Evolutionary conservation across 2,797 vertebrate genomes (phyloP), one percentile per base, ranked within the genome.

Genomic region (Phrynocephalus forsythii): DNA sequence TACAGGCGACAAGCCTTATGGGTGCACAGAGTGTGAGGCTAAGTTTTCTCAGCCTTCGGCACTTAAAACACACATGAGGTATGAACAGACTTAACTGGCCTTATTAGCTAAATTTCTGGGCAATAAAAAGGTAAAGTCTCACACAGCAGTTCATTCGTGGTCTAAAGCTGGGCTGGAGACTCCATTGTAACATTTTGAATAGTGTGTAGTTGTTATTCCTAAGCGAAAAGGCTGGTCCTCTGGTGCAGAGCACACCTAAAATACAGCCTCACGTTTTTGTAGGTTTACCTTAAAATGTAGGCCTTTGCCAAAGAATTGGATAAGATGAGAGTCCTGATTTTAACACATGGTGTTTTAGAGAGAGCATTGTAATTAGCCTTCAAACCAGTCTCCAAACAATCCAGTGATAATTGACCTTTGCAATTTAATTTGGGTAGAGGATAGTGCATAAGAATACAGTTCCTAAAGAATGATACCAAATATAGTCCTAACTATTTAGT

Each of bases 51-150:
- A 99, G 96, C 99, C 98, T 9, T 99, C 99, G 0, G 98, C 99
- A 0, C 98, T 99, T 79, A 99, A 99, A 92, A 99, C 98, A 38
- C 99, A 99, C 95, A 97, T 97, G 96, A 98, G 99, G 99, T 99
- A 97, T 7, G 92, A 72, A 87, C 69, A 1, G 79, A 79, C 48
- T 87, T 22, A 20, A 79, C 50, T 88, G 3, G 33, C 90, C 91
- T 92, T 91, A 56, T 86, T 86, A 90, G 91, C 60, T 88, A 82
- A 81, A 88, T 88, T 88, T 89, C 88, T 87, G 87, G 91, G 89
- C 87, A 89, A 91, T 10, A 60, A 89, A 91, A 82, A 90, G 83
- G 68, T 67, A 48, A 84, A 73, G 77, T 82, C 86, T 87, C 24
- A 89, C 13, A 66, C 60, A 90, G 44, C 77, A 50, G 71, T 22